Conservation (phyloP, 64 coral and sea anemone species). For the Stichodactyla mertensii region DNA sequence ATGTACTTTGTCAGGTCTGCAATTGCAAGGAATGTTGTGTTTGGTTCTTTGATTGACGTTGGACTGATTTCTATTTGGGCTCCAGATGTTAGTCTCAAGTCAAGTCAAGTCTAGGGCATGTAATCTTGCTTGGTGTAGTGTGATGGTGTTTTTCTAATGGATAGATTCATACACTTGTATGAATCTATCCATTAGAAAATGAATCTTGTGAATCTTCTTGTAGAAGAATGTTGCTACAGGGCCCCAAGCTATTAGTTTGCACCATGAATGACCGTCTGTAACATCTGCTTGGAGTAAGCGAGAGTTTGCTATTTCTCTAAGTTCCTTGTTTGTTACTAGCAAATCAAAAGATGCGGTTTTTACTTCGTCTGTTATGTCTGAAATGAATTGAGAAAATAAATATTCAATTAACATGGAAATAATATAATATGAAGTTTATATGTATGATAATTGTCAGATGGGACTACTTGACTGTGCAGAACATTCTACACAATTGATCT, state of each 20-base stretch:
- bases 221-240: slow-evolving; percentile 27
- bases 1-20: slow-evolving; percentile 34
- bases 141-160: slow-evolving; percentile 31
- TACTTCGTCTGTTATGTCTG: slow-evolving; percentile 35
- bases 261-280: slow-evolving; percentile 31
- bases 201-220: no score
- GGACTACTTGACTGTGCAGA: slow-evolving; percentile 23
- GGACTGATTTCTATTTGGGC: slow-evolving; percentile 34
- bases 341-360: slow-evolving; percentile 36
- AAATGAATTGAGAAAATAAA: slow-evolving; percentile 20
- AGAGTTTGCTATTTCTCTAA: slow-evolving; percentile 28
- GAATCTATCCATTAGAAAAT: no score
- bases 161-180: slow-evolving; percentile 26
- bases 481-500: slow-evolving; percentile 35
- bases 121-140: slow-evolving; percentile 33
- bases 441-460: not conserved
- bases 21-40: slow-evolving; percentile 27
- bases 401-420: slow-evolving; percentile 32
- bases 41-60: slow-evolving; percentile 37
- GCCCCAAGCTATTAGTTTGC: slow-evolving; percentile 38
- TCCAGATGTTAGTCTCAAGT: slow-evolving; percentile 39
- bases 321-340: slow-evolving; percentile 30
- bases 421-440: not conserved
- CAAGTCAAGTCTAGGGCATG: slow-evolving; percentile 31
- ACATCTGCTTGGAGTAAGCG: slow-evolving; percentile 23